Percentiles rank a stretch among this genome's conserved stretches.
These are phyloP conservation scores for Dendrocincla tyrannina DNA, from an alignment of 2,797 vertebrate genomes.

Conservation along the genomic window DNA sequence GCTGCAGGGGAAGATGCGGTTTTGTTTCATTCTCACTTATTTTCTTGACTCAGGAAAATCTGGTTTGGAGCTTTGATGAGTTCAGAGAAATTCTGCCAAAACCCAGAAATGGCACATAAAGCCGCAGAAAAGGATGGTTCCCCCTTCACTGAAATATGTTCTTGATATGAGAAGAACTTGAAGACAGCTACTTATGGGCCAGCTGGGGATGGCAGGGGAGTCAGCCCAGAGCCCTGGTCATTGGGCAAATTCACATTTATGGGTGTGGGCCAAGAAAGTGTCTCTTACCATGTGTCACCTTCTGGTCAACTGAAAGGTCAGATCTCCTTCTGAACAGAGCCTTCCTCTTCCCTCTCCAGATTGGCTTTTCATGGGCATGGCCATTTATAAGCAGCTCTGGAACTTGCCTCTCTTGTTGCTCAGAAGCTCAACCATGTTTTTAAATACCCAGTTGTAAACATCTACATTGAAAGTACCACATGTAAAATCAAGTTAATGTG, in stretches of 20 bases:
- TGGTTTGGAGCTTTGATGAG: neutral
- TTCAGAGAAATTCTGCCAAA: neutral
- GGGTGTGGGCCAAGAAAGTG: neutral
- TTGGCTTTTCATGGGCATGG: neutral
- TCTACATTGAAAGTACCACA: neutral
- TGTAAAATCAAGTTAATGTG: neutral
- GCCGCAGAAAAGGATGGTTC: neutral
- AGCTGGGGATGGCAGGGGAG: accelerated
- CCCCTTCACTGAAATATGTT: neutral
- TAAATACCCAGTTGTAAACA: neutral
- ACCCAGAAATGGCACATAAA: neutral
- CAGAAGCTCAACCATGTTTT: neutral
- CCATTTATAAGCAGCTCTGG: neutral
- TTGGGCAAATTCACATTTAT: neutral
- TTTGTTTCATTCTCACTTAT: neutral
- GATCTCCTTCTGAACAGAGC: neutral
- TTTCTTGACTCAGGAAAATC: neutral
- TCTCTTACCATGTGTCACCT: neutral
- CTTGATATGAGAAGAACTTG: neutral
- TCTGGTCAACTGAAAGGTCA: neutral
- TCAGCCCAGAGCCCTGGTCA: neutral
- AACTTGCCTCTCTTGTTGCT: neutral
- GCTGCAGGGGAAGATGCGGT: neutral
- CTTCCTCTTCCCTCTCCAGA: neutral
- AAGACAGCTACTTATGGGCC: neutral